phyloP scores from a whole-genome alignment of 2,113 vertebrate species.

The Megaceryle maxima region DNA sequence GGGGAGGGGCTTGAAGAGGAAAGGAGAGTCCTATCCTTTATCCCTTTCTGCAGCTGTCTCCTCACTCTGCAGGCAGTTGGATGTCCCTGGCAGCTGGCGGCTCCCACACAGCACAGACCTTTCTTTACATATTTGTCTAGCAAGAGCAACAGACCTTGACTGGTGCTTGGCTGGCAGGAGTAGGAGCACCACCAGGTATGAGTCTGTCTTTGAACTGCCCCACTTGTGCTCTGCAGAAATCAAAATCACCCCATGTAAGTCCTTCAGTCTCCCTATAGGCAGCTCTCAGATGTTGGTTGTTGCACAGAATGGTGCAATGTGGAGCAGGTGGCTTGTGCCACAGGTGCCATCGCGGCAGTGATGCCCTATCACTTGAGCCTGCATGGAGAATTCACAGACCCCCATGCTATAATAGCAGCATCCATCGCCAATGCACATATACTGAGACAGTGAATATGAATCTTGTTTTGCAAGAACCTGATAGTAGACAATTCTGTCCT shows the following conservation, averaged over 20 bases:
- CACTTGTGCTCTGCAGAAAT: neutral
- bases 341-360: neutral
- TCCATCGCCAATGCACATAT: neutral
- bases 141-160: neutral
- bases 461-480: neutral
- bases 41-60: neutral
- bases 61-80: too few relatives aligned
- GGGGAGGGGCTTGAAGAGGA: neutral
- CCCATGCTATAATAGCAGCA: neutral
- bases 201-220: neutral
- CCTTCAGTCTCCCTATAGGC: neutral
- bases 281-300: neutral
- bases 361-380: neutral
- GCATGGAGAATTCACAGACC: neutral
- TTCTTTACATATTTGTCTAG: neutral
- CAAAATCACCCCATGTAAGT: accelerated
- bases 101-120: neutral
- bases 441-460: neutral
- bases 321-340: accelerated
- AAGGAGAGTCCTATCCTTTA: neutral
- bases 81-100: neutral
- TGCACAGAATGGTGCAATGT: accelerated
- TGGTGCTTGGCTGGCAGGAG: neutral
- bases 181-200: neutral
- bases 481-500: neutral